Evolutionary conservation across 2,113 vertebrate species (phyloP).

Genomic region (Lipophrys pholis): DNA sequence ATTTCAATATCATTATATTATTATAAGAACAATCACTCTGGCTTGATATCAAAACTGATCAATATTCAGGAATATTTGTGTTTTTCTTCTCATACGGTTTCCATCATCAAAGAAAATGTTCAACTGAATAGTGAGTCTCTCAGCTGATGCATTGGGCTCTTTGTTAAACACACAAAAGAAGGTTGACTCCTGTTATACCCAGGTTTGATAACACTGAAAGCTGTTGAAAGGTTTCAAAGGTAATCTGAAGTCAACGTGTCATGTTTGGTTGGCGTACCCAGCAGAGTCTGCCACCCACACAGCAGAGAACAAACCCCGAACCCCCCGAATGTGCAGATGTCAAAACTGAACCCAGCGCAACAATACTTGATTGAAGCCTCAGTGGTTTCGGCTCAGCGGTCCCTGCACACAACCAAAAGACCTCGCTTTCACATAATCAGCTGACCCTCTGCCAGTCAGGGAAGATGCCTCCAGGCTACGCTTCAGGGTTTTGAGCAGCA

Average conservation of each 20-base stretch:
- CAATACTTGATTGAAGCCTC: constrained; percentile 45
- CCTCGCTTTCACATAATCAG: constrained; percentile 60
- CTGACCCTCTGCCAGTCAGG: constrained; percentile 57
- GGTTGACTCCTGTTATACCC: neutral
- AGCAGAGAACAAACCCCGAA: constrained; percentile 26
- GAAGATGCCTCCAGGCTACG: constrained; percentile 49
- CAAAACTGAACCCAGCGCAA: constrained; percentile 54
- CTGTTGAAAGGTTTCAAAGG: neutral
- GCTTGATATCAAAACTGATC: constrained; percentile 1
- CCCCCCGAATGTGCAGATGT: constrained; percentile 40
- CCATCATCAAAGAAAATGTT: neutral
- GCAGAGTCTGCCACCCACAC: constrained; percentile 27
- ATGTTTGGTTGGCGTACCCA: neutral
- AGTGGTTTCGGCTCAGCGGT: constrained; percentile 37
- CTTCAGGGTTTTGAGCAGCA: constrained; percentile 45
- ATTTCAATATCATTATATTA: constrained; percentile 26
- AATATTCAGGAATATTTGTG: neutral
- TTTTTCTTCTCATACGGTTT: constrained; percentile 8
- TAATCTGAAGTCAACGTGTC: neutral
- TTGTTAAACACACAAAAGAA: constrained; percentile 19
- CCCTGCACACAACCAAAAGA: constrained; percentile 52
- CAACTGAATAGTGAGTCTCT: neutral
- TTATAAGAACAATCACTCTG: constrained; percentile 1
- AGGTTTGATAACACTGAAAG: constrained; percentile 3
- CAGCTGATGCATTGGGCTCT: neutral